Evolutionary conservation across 2,797 vertebrate genomes (phyloP), one percentile per base, ranked within the genome.

Genomic region (Prunella strophiata): DNA sequence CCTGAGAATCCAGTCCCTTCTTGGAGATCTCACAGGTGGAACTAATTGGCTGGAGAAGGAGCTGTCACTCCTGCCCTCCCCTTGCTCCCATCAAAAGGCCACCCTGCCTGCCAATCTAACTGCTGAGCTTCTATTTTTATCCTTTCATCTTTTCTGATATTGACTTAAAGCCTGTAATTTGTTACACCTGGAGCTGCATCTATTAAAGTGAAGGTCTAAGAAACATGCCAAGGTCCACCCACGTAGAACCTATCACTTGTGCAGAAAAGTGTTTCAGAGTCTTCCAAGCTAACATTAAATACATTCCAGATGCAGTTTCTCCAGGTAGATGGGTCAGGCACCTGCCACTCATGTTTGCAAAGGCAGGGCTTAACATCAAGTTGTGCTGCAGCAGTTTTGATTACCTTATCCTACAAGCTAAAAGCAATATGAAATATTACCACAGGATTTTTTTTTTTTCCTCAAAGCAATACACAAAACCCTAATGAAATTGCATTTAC

Each of bases 401-500:
- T 84, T 55, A 34, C n/a, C 36, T 36, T 36, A 9, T 36, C 36
- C 36, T 92, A 58, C 67, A 68, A 95, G 66, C 20, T 62, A 90
- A 78, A 89, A 62, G 40, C 52, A 94, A 62, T 50, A 50, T 25
- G 83, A 78, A 66, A 62, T 83, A 75, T 45, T 71, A 67, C 57
- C 58, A 82, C 30, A n/a, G 34, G n/a, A 68, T 20, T 5, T 72
- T 93, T 92, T 72, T 93, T 92, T 91, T 88, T 73, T 72, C 83
- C 55, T 43, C 92, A 52, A 57, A 96, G 76, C 94, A 91, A 77
- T 65, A 79, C 66, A 63, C 45, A 94, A 85, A 58, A 42, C 51
- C 47, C 76, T 86, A 94, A 96, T 86, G 85, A 96, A 96, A 93
- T 88, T 88, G 57, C 47, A 82, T 95, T 95, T 92, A 85, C 90